Percentiles rank a stretch among this genome's conserved stretches.
phyloP scores from a whole-genome alignment of 1,140 invertebrate genomes.

The Drosophila fuyamai region DNA sequence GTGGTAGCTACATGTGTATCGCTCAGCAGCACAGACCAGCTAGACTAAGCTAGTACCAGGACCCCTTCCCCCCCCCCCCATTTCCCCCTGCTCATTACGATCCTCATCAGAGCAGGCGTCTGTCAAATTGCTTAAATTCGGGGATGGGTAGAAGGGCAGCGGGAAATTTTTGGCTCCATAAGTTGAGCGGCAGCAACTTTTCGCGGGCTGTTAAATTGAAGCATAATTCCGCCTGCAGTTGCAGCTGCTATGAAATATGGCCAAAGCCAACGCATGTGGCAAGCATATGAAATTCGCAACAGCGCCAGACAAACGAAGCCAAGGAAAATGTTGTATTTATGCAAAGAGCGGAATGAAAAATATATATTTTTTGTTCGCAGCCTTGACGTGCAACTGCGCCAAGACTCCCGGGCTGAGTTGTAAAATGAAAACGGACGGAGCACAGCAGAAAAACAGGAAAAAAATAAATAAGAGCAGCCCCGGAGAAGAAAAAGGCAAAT shows the following conservation, averaged over 20 bases:
- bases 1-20: conserved; percentile 58
- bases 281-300: conserved; percentile 70
- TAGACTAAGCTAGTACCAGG: conserved; percentile 27
- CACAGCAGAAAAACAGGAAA: not conserved
- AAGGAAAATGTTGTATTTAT: conserved; percentile 78
- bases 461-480: conserved; percentile 33
- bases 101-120: conserved; percentile 45
- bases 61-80: not conserved
- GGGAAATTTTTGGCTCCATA: not conserved
- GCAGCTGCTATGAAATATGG: conserved; percentile 69
- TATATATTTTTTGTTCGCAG: conserved; percentile 66
- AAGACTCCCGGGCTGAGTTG: conserved; percentile 51
- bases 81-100: conserved; percentile 65
- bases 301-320: conserved; percentile 19
- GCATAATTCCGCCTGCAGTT: conserved; percentile 64
- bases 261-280: conserved; percentile 67
- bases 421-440: conserved; percentile 59
- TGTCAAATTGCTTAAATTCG: conserved; percentile 77
- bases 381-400: conserved; percentile 75
- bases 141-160: conserved; percentile 2
- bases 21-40: conserved; percentile 28
- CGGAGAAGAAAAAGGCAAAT: conserved; percentile 40
- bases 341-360: conserved; percentile 79
- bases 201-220: conserved; percentile 76
- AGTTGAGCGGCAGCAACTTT: conserved; percentile 56